Percentiles rank a stretch among this genome's conserved stretches.
phyloP scores from a whole-genome alignment of 2,888 invertebrate species.

The Hyposoter dolosus region DNA sequence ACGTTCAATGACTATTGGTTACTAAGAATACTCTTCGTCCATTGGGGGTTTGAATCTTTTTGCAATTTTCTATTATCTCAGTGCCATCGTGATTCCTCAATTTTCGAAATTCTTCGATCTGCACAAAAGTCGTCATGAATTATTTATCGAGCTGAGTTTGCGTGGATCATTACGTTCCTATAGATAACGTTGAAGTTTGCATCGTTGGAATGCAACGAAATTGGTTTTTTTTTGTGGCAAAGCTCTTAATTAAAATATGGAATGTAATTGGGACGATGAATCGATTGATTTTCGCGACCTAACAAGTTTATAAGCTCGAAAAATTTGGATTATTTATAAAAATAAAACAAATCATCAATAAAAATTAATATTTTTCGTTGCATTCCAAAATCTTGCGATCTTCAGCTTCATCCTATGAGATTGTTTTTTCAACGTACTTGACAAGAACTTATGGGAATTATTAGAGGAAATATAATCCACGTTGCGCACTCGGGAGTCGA shows the following conservation, averaged over 20 bases:
- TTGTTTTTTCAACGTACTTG: conserved; percentile 71
- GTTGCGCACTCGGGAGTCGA: conserved; percentile 73
- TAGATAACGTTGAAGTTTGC: too few species aligned
- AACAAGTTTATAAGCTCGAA: too few species aligned
- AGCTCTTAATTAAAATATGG: too few species aligned
- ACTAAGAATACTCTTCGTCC: conserved; percentile 74
- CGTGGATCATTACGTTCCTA: not conserved
- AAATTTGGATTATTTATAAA: too few species aligned
- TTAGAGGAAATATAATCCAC: conserved; percentile 78
- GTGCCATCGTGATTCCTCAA: conserved; percentile 68
- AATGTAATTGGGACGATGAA: too few species aligned
- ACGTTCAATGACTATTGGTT: not conserved
- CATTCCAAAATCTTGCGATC: too few species aligned
- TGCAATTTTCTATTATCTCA: conserved; percentile 71
- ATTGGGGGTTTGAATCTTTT: conserved; percentile 68
- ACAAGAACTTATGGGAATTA: conserved; percentile 72
- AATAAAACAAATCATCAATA: too few species aligned
- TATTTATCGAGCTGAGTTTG: not conserved
- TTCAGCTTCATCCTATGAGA: too few species aligned
- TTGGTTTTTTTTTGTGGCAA: too few species aligned
- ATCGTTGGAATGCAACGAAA: too few species aligned
- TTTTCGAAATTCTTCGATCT: conserved; percentile 77
- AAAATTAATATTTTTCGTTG: too few species aligned
- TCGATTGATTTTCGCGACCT: too few species aligned
- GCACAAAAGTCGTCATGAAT: conserved; percentile 21